Evolutionary conservation across 2,113 vertebrate genomes (phyloP), one percentile per base, ranked within the genome.

Genomic region (Triplophysa tibetana): DNA sequence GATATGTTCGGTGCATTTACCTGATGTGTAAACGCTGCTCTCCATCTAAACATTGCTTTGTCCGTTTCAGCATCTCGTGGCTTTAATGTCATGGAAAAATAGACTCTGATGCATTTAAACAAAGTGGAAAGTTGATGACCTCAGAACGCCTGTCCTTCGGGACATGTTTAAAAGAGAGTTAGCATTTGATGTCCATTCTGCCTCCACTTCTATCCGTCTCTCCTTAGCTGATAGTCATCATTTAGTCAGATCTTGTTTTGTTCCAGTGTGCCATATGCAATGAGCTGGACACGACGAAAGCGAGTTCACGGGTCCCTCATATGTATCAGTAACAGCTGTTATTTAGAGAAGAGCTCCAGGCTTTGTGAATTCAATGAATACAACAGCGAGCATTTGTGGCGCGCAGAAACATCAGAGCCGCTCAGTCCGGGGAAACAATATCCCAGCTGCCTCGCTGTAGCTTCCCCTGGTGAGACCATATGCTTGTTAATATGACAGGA

Each of bases 351-450:
- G 69, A 83, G 80, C 85, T 54, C 78, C 2, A 61, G 17, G 69
- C 29, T 81, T 66, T 69, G 81, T 85, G 50, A 84, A 82, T 81
- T 77, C 87, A 85, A 88, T 88, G 84, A 89, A 90, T 89, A 87
- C 38, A 66, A 56, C 14, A 62, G 24, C 67, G 77, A 63, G 77
- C 74, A 45, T 73, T 66, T 56, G 75, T 80, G 83, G 77, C 84
- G 82, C 70, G 75, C 86, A 70, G 85, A 83, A 85, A 62, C 68
- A 68, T 33, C 69, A 43, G 67, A 68, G 54, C 68, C 8, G 66
- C 24, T 75, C 75, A 75, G 79, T 85, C 78, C 81, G 82, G 33
- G 86, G 85, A 87, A 83, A 88, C 84, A 0, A 63, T 26, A 33
- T 33, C 60, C 72, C 48, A 50, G 62, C 67, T 43, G 1, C 48